Conservation (phyloP, 2,888 invertebrate species). For the Neocrepidodera transversa region DNA sequence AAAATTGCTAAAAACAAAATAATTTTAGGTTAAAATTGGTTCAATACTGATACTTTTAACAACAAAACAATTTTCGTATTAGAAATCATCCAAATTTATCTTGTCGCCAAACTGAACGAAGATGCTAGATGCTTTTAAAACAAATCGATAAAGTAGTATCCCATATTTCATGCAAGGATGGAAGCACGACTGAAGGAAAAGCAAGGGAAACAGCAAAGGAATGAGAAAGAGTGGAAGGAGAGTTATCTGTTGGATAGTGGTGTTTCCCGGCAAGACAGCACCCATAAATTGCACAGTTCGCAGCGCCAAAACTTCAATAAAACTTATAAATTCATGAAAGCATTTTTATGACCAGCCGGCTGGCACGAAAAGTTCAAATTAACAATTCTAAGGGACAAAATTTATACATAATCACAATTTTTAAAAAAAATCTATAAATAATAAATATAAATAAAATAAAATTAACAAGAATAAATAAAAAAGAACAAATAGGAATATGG, state of each 20-base stretch:
- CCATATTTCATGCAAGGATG: conserved; percentile 15
- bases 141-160: conserved; percentile 26
- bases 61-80: too few species aligned
- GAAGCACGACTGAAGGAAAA: conserved; percentile 2
- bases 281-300: conserved; percentile 26
- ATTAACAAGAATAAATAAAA: too few species aligned
- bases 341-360: conserved; percentile 33
- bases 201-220: conserved; percentile 1
- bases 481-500: too few species aligned
- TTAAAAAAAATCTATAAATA: too few species aligned
- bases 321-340: conserved; percentile 37
- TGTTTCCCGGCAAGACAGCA: conserved; percentile 18
- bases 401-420: too few species aligned
- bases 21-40: too few species aligned
- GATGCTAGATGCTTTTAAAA: conserved; percentile 15
- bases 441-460: too few species aligned
- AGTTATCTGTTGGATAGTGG: conserved; percentile 24
- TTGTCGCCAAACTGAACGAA: not conserved
- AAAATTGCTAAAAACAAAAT: too few species aligned
- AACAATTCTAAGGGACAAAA: not conserved
- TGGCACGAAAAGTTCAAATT: not conserved
- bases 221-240: conserved; percentile 8
- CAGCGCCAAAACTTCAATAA: conserved; percentile 35
- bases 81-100: conserved; percentile 4
- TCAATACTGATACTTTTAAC: too few species aligned